Evolutionary conservation across 2,888 invertebrate genomes (phyloP), one percentile per base, ranked within the genome.

Genomic region (Cataglyphis rosenhaueri): DNA sequence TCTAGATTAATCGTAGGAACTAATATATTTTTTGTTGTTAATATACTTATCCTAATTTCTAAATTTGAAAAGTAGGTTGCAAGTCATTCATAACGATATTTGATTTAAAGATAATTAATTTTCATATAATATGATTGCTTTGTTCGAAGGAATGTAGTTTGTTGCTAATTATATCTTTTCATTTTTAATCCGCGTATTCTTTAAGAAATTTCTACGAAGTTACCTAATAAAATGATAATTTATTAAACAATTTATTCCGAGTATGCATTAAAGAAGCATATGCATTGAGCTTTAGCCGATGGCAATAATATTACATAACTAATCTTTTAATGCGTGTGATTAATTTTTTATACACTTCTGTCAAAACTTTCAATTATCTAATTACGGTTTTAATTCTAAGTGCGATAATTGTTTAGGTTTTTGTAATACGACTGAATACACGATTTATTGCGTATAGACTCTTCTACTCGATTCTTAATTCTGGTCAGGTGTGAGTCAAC

Each of bases 391-490:
- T 18, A 2, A 15, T 18, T 44, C 4, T 48, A 29, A 48, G 8
- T 68, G 32, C 12, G 8, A 10, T 35, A 35, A n/a, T n/a, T 15
- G 12, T 32, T 35, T 9, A n/a, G 15, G 21, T 52, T 68, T 21
- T 9, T 21, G 18, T 48, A 15, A 9, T 35, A 12, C 1, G 3
- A 0, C 25, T 55, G 12, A 15, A 57, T 4, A 15, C 25, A 10
- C 44, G n/a, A 74, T 48, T 62, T 48, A 48, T 48, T 21, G 21
- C 32, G 15, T 9, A 10, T 35, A 21, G 0, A n/a, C 3, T 48
- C 35, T 32, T 15, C 15, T 64, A 38, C 55, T 38, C 25, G 71
- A 71, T 81, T 64, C 35, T 55, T 70, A 41, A 81, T 73, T 73
- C 74, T 25, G 12, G 10, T 62, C 57, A 64, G 74, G 18, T 44